phyloP scores from a whole-genome alignment of 1,140 invertebrate genomes.

The Penaeus japonicus region DNA sequence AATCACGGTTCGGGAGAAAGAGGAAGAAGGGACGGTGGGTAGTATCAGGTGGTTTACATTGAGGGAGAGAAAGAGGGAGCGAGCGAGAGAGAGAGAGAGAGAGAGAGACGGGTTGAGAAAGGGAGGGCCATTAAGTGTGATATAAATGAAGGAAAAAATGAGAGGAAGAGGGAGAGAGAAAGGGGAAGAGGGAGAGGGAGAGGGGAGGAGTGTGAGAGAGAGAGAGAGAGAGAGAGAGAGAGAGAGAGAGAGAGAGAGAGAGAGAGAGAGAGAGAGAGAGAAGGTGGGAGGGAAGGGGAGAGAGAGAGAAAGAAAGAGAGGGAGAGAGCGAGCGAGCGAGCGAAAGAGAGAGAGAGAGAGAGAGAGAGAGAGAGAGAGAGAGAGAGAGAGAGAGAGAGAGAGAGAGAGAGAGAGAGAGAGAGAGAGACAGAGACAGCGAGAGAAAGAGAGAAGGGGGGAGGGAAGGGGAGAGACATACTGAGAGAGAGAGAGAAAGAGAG shows the following conservation, averaged over 20 bases:
- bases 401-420: no score
- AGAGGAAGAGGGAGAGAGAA: neutral
- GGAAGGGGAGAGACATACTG: no score
- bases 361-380: neutral
- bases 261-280: neutral
- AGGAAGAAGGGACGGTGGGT: no score
- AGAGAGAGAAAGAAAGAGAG: no score
- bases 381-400: constrained; percentile 4
- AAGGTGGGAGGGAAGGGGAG: neutral
- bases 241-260: neutral
- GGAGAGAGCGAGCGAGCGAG: neutral
- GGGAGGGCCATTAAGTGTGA: no score
- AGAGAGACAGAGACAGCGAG: no score
- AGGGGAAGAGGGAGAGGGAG: neutral
- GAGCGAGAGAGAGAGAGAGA: neutral
- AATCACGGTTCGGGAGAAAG: no score
- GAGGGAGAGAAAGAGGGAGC: neutral
- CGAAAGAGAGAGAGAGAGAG: neutral
- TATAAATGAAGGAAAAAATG: neutral
- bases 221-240: neutral
- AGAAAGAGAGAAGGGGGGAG: no score
- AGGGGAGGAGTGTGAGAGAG: neutral
- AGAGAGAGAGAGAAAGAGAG: no score
- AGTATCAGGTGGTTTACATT: no score
- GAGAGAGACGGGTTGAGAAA: neutral